phyloP scores from a whole-genome alignment of 2,113 vertebrate genomes.

The Saguinus midas region DNA sequence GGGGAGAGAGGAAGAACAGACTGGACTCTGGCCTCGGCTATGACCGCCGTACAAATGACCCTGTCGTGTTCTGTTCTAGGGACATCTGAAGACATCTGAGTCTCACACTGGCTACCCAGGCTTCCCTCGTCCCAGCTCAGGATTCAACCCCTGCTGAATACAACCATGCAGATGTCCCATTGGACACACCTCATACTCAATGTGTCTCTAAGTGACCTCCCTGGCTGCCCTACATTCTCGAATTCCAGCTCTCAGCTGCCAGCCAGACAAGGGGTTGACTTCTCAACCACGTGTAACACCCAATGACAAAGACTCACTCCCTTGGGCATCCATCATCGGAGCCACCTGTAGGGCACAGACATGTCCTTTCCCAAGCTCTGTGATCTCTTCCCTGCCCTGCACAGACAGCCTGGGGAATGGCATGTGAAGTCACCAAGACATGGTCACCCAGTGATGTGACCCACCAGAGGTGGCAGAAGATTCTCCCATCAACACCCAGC shows the following conservation, averaged over 20 bases:
- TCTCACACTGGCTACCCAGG: not conserved
- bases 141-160: not conserved
- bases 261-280: not conserved
- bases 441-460: not conserved
- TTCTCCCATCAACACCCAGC: not conserved
- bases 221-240: accelerated
- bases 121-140: not conserved
- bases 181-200: not conserved
- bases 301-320: not conserved
- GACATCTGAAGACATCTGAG: not conserved
- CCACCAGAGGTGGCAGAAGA: not conserved
- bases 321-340: not conserved
- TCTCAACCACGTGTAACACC: not conserved
- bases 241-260: not conserved
- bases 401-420: not conserved
- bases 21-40: not conserved
- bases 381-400: not conserved
- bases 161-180: accelerated
- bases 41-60: not conserved
- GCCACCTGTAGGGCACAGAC: not conserved
- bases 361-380: not conserved
- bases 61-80: not conserved
- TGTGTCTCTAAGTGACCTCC: not conserved
- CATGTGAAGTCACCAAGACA: not conserved
- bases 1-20: not conserved